Conservation (phyloP, 2,797 vertebrate genomes). For the Molothrus ater region DNA sequence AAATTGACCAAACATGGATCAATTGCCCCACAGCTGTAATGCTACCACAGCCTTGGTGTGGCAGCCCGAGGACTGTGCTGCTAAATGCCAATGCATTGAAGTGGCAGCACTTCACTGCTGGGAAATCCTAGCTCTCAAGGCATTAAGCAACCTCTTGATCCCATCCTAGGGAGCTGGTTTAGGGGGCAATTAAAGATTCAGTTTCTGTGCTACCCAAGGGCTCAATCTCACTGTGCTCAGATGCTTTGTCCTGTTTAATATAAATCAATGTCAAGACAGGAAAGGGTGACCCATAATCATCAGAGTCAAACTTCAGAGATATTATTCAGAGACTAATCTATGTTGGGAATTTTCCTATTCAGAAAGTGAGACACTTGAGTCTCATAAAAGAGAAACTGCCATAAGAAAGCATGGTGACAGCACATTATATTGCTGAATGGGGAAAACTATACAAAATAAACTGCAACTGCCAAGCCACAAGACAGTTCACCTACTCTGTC, state of each 20-base stretch:
- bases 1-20: slow-evolving; percentile 4
- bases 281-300: slow-evolving; percentile 47
- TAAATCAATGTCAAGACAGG: slow-evolving; percentile 19
- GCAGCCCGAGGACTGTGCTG: background rate
- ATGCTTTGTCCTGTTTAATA: slow-evolving; percentile 47
- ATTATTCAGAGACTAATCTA: slow-evolving; percentile 17
- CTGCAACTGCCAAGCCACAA: slow-evolving; percentile 25
- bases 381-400: background rate
- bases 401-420: slow-evolving; percentile 11
- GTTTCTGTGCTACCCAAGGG: slow-evolving; percentile 4
- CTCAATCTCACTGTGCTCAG: slow-evolving; percentile 12
- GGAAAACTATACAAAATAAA: slow-evolving; percentile 18
- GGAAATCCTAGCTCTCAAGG: slow-evolving; percentile 43
- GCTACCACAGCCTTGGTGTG: background rate
- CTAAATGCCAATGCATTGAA: slow-evolving; percentile 8
- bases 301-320: background rate
- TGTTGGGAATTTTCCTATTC: slow-evolving; percentile 12
- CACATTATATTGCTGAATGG: background rate
- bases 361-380: slow-evolving; percentile 14
- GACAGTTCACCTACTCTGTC: slow-evolving; percentile 20
- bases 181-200: slow-evolving; percentile 44
- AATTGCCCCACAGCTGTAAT: background rate
- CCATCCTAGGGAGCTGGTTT: background rate
- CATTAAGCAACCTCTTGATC: slow-evolving; percentile 39
- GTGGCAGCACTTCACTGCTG: slow-evolving; percentile 1